A percentile compares a stretch with the other conserved stretches of the same genome.
phyloP scores from a whole-genome alignment of 2,113 vertebrate genomes.

The Gadus chalcogrammus region DNA sequence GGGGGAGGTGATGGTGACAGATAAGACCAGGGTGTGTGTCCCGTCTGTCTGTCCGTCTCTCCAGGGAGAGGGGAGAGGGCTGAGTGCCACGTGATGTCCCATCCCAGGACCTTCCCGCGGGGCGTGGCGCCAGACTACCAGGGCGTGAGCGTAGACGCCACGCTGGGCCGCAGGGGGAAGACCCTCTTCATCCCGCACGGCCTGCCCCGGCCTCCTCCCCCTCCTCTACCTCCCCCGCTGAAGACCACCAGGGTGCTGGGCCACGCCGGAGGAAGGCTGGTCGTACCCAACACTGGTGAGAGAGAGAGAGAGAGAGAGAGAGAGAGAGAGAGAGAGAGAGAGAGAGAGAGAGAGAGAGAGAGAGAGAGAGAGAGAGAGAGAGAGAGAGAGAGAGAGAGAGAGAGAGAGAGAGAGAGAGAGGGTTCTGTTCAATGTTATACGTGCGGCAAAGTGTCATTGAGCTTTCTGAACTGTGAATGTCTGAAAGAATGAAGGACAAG shows the following conservation, averaged over 20 bases:
- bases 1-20: background rate
- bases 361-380: too few species aligned
- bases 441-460: constrained; percentile 32
- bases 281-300: constrained; percentile 89
- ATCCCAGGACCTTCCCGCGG: constrained; percentile 84
- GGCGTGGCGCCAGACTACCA: constrained; percentile 74
- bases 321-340: too few species aligned
- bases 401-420: too few species aligned
- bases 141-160: constrained; percentile 53
- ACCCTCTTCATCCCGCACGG: constrained; percentile 74
- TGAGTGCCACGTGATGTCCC: constrained; percentile 77
- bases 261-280: constrained; percentile 84
- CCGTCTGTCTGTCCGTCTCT: constrained; percentile 63
- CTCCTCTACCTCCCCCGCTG: constrained; percentile 36
- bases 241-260: constrained; percentile 82
- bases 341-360: too few species aligned
- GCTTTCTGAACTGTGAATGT: too few species aligned
- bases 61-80: constrained; percentile 80
- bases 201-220: constrained; percentile 61
- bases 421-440: constrained; percentile 19
- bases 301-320: too few species aligned
- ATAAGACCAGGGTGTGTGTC: constrained; percentile 43
- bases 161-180: constrained; percentile 75
- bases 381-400: too few species aligned
- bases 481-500: too few species aligned